These are phyloP conservation scores for Cosmorhoe ocellata DNA, from an alignment of 2,888 invertebrate genomes.

Conservation along the genomic window DNA sequence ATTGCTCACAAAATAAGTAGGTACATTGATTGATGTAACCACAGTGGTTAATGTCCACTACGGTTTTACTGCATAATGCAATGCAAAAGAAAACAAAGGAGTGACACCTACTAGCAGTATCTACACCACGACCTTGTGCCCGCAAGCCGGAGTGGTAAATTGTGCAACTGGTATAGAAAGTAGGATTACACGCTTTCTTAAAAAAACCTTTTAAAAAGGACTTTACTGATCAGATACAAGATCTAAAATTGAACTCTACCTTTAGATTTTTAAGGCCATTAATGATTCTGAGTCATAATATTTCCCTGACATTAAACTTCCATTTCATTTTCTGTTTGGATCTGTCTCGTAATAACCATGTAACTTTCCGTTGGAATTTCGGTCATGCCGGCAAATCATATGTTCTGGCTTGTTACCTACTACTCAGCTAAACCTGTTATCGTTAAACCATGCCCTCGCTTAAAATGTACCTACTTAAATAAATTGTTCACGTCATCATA, in stretches of 20 bases:
- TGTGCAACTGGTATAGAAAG: constrained; percentile 58
- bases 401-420: constrained; percentile 9
- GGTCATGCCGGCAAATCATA: constrained; percentile 24
- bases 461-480: too few species aligned
- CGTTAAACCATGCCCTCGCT: too few species aligned
- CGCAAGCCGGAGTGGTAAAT: constrained; percentile 31
- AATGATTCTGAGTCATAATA: constrained; percentile 19
- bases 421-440: too few species aligned
- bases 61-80: constrained; percentile 19
- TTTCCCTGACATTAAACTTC: constrained; percentile 41
- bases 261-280: constrained; percentile 6
- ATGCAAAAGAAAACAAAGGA: constrained; percentile 39
- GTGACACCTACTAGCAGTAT: constrained; percentile 37
- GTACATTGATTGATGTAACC: constrained; percentile 9
- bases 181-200: constrained; percentile 58
- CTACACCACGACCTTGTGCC: constrained; percentile 47
- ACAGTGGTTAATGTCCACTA: constrained; percentile 6
- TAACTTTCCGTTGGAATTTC: constrained; percentile 28
- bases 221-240: constrained; percentile 34
- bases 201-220: constrained; percentile 29
- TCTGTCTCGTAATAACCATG: constrained; percentile 24
- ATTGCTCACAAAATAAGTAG: too few species aligned
- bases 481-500: too few species aligned
- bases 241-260: constrained; percentile 24
- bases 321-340: constrained; percentile 29